Base-by-base conservation (phyloP, 2,113 vertebrate species). In the Hippocampus abdominalis region DNA sequence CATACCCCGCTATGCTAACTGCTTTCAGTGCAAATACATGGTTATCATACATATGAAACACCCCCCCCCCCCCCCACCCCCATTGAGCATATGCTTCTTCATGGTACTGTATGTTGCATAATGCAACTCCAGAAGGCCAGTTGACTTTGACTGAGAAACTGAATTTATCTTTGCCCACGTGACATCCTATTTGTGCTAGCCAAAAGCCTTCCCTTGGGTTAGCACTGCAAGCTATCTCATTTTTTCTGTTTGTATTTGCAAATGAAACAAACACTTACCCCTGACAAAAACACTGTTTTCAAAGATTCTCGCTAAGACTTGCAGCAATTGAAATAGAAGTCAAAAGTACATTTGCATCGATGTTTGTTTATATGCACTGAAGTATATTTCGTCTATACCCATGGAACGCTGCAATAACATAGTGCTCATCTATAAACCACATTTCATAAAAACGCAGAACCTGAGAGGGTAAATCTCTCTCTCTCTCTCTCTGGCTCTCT, bases 111-210 rank as follows among this genome's bases (percentile, higher is more conserved):
- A 2, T 49, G 16, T 27, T 20, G 27, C 68, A 77, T 70, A 23
- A 42, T 70, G 62, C 75, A 65, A 83, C 62, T 64, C 44, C 46
- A 75, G 71, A 46, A 49, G 64, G 69, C 63, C 68, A 75, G 69
- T 81, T 61, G 73, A 64, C 9, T 69, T 20, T 57, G 27, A 10
- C 23, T 56, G 54, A 29, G 4, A 32, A 60, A 32, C 57, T 60
- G 27, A 59, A 15, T 16, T 59, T 59, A 5, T 29, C 10, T 32
- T 16, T 59, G 56, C 27, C 5, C 12, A 11, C 13, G 18, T 27
- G 16, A 29, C 15, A 15, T 29, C 65, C 65, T 61, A 10, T 42
- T 39, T n/a, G 66, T 11, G 9, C 4, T 10, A 40, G 18, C 18
- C 18, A 49, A 49, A 49, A 8, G 48, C 18, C 48, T 20, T 49